Conservation (phyloP, 2,113 vertebrate genomes). For the Laterallus jamaicensis region DNA sequence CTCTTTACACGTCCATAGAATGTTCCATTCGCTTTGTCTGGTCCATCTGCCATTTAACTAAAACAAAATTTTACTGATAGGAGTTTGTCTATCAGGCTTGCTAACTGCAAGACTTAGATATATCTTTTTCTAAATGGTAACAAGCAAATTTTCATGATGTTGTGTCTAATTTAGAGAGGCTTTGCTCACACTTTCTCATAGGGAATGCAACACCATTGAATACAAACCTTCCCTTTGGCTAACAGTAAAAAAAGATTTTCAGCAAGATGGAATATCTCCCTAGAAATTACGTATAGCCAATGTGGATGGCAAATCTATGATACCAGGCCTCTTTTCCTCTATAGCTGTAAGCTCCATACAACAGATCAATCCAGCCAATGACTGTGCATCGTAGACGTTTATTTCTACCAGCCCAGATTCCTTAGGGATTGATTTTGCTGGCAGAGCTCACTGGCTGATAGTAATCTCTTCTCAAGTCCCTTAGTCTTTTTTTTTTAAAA, state of each 20-base stretch:
- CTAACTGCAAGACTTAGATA: background rate
- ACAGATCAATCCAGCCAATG: background rate
- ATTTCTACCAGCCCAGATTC: conserved; percentile 5
- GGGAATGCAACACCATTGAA: background rate
- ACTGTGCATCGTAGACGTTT: background rate
- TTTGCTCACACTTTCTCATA: background rate
- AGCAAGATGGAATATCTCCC: background rate
- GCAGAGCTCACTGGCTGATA: conserved; percentile 1
- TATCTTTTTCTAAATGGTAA: background rate
- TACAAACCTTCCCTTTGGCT: background rate
- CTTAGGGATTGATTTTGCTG: conserved; percentile 31
- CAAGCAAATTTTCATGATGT: background rate
- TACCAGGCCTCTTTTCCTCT: background rate
- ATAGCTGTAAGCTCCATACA: background rate
- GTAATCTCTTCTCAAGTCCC: conserved; percentile 19
- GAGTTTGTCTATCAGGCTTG: background rate
- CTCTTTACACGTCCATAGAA: background rate
- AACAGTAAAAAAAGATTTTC: background rate
- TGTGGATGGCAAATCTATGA: background rate
- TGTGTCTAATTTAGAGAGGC: rapidly evolving
- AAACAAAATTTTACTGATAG: background rate
- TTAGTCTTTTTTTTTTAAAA: background rate
- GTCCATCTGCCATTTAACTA: background rate
- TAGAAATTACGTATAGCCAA: background rate
- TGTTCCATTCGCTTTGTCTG: background rate